phyloP scores from a whole-genome alignment of 2,888 invertebrate species.

The Acanthosepion pharaonis region DNA sequence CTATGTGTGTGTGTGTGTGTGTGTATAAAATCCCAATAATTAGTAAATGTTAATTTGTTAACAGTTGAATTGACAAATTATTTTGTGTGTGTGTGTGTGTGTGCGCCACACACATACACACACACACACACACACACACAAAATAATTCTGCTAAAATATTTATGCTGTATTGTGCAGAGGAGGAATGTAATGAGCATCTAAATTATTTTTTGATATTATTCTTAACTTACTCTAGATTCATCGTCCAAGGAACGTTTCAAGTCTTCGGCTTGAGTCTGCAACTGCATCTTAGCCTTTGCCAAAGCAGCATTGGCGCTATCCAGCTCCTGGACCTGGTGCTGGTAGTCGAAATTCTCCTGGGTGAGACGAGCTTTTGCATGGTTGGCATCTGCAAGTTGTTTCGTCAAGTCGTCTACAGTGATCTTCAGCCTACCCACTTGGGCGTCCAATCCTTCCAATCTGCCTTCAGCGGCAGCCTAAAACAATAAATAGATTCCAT shows the following conservation, averaged over 20 bases:
- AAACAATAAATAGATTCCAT: not conserved
- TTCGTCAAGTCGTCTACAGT: conserved; percentile 93
- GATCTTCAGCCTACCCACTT: conserved; percentile 69
- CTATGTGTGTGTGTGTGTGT: not conserved
- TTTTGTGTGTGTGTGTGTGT: not conserved
- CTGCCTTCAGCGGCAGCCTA: conserved; percentile 77
- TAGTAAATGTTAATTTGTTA: too few species aligned
- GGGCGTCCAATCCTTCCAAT: conserved; percentile 88
- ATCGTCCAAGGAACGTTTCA: conserved; percentile 72
- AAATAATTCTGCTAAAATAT: not conserved
- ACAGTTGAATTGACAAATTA: too few species aligned
- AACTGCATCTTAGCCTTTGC: conserved; percentile 85
- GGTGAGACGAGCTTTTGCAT: conserved; percentile 89
- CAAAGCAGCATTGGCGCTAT: conserved; percentile 95
- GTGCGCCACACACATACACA: too few species aligned
- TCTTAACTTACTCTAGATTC: conserved; percentile 68
- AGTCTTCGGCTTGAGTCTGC: conserved; percentile 70
- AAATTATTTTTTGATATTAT: not conserved
- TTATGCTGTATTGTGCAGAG: too few species aligned
- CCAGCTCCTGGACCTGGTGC: conserved; percentile 90
- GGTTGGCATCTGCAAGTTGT: conserved; percentile 77
- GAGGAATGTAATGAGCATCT: not conserved
- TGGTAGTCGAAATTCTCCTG: conserved; percentile 79
- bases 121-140: too few species aligned
- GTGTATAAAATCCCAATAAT: too few species aligned